Evolutionary conservation across 2,113 vertebrate genomes (phyloP), one percentile per base, ranked within the genome.

Genomic region (Leptobrachium ailaonicum): DNA sequence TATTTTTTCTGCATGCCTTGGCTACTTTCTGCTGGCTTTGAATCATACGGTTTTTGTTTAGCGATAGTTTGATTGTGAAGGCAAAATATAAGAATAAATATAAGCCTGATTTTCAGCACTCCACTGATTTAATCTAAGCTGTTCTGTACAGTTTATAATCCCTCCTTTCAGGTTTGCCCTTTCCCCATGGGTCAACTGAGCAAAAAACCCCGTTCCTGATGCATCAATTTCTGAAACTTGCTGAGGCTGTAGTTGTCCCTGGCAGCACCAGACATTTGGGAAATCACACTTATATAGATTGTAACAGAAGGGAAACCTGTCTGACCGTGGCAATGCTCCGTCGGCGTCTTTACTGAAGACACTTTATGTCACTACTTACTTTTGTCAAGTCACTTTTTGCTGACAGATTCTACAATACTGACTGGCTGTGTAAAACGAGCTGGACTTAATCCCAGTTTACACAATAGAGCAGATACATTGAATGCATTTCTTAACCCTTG

Each of bases 151-250:
- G 76, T 14, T 82, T 40, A 4, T 87, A 88, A 87, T 86, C 83
- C 77, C 62, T 86, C 74, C 80, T 87, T 88, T 87, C 85, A 83
- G 60, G 64, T 85, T 85, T 90, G 77, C 85, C 41, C 56, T 87
- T 86, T 88, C 72, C 41, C 0, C 41, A 71, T 85, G 81, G 53
- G 56, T 84, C 83, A 80, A 44, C 62, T 47, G 71, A 84, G 63
- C 75, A 77, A 74, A 76, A 88, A 4, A 79, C 83, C 85, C 79
- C 83, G 0, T 73, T 74, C 76, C 81, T 87, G 86, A 85, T 85
- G 56, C 79, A 75, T 86, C 77, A 87, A 84, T 88, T 85, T 72
- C 67, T 82, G 82, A 87, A 84, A 89, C 50, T 88, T 87, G 83
- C 85, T 87, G 87, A 87, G 79, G 53, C 71, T 0, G 1, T 73